phyloP scores from a whole-genome alignment of 2,888 invertebrate species.

The Chymomyza caudatula region DNA sequence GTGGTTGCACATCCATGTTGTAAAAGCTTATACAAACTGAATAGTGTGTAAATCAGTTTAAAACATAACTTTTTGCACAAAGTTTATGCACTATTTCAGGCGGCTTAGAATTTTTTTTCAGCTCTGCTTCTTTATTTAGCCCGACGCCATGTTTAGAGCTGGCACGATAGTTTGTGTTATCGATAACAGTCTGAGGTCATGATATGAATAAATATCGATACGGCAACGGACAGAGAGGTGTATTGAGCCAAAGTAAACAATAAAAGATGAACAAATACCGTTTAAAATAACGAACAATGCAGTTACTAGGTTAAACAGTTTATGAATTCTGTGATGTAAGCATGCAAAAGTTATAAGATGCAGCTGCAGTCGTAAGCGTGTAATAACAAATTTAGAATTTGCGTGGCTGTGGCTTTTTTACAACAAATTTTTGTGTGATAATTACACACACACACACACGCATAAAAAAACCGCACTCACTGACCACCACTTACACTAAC shows the following conservation, averaged over 20 bases:
- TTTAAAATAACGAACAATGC: neutral
- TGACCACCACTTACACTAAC: neutral
- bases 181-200: neutral
- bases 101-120: neutral
- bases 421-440: neutral
- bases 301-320: neutral
- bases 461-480: neutral
- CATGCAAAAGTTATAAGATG: neutral
- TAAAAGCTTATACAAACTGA: neutral
- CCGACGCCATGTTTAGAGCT: constrained; percentile 54
- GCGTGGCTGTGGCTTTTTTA: neutral
- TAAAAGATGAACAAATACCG: neutral
- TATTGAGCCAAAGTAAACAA: neutral
- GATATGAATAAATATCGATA: neutral
- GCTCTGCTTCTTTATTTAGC: constrained; percentile 29
- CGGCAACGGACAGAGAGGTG: neutral
- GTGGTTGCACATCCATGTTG: constrained; percentile 59
- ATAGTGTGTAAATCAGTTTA: constrained; percentile 30
- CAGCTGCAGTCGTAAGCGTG: neutral
- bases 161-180: neutral
- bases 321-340: neutral
- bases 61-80: constrained; percentile 26
- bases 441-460: neutral
- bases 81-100: constrained; percentile 25
- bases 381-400: neutral